Base-by-base conservation (phyloP, 2,797 vertebrate genomes). In the Galaxias olidus region DNA sequence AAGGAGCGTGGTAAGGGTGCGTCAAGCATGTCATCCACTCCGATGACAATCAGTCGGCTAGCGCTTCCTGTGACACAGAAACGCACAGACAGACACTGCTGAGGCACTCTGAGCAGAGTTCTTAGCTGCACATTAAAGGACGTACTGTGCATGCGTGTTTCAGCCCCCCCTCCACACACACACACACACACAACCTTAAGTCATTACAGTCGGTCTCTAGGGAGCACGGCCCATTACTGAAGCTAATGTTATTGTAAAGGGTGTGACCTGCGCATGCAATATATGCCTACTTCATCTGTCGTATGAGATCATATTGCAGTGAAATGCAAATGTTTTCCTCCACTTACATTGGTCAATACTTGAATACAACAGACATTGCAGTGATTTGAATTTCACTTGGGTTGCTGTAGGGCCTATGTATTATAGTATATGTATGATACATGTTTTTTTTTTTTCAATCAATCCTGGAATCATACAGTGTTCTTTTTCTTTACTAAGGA, bases 181-280 rank as follows among this genome's bases (percentile, higher is more conserved):
- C 59, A 19, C 43, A 46, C 58, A n/a, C 17, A 45, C 63, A 45
- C 1, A 51, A 51, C 10, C n/a, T 17, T 19, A 53, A 19, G 12
- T 20, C 68, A 19, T 48, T 50, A 61, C 8, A 48, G 59, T 14
- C 1, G 46, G 59, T 71, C 71, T 66, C 72, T 65, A 45, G 14
- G 48, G 59, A 20, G 64, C 55, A 59, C 59, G 49, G 66, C 67
- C 69, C 71, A 50, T 57, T 62, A 70, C 66, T 65, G 57, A 44
- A 65, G 56, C 11, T 19, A 15, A 58, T 83, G 77, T 84, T 83
- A 65, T 75, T 75, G 20, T 68, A 66, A 48, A 77, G 75, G 79
- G 80, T 66, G 81, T 73, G 71, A 78, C 68, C 46, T 20, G 40
- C 69, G 74, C 15, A 18, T 43, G 56, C 55, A 40, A 1, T 52